phyloP scores from a whole-genome alignment of 2,113 vertebrate species.

The Elaphurus davidianus region DNA sequence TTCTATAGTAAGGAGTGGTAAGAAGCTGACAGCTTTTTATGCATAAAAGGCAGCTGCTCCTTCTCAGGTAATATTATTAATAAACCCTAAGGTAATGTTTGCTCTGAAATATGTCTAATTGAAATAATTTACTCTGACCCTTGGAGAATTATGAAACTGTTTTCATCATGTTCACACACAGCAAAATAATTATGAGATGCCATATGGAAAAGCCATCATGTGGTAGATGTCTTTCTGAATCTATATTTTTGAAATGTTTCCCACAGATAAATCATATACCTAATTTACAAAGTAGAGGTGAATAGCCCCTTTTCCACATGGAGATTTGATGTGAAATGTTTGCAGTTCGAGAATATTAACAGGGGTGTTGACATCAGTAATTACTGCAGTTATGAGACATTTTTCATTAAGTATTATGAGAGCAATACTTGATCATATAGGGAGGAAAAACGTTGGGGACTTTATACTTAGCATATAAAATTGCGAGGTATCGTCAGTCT shows the following conservation, averaged over 20 bases:
- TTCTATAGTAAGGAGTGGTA: slow-evolving; percentile 81
- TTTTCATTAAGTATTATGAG: slow-evolving; percentile 76
- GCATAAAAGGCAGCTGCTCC: slow-evolving; percentile 96
- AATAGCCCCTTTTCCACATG: slow-evolving; percentile 77
- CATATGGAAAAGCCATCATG: slow-evolving; percentile 93
- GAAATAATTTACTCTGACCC: slow-evolving; percentile 94
- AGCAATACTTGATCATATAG: slow-evolving; percentile 35
- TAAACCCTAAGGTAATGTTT: slow-evolving; percentile 89
- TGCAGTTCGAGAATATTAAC: slow-evolving; percentile 79
- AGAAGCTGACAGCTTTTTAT: slow-evolving; percentile 87
- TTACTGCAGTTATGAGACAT: slow-evolving; percentile 74
- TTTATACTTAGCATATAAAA: background rate
- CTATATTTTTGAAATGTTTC: slow-evolving; percentile 86
- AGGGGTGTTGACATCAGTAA: slow-evolving; percentile 80
- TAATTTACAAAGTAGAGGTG: slow-evolving; percentile 85
- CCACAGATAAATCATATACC: slow-evolving; percentile 85
- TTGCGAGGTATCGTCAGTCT: background rate
- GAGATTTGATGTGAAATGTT: slow-evolving; percentile 80
- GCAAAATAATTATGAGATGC: slow-evolving; percentile 87
- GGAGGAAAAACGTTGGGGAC: slow-evolving; percentile 7
- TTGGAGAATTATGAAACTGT: slow-evolving; percentile 89
- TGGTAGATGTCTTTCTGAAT: slow-evolving; percentile 85
- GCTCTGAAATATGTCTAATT: slow-evolving; percentile 89
- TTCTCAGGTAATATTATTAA: slow-evolving; percentile 97
- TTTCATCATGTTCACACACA: slow-evolving; percentile 90